Base-by-base conservation (phyloP, 2,888 invertebrate genomes). In the Tiphia femorata region DNA sequence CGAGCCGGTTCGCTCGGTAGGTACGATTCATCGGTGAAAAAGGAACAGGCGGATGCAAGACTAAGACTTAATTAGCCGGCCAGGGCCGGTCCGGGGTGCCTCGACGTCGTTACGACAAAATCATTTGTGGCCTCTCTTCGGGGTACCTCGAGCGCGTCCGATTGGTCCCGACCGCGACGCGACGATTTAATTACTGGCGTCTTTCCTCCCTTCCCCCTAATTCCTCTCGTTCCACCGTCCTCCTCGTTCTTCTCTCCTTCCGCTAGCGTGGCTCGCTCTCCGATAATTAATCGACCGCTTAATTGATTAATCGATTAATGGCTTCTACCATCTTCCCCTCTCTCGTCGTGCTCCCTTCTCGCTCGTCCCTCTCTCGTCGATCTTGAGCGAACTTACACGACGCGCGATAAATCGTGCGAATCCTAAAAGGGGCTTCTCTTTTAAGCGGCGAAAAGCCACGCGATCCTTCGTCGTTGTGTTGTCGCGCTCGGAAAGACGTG, bases 271-370 rank as follows among this genome's bases (percentile, higher is more conserved):
- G 58, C 59, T 49, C 49, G 44, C 49, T 37, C 55, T 66, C 1
- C 70, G 70, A 70, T 73, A 75, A 73, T 75, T 72, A 75, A 75
- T 75, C 71, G 73, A 54, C 57, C 64, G 67, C 66, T 69, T 75
- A 75, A 73, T 75, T 75, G 73, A 75, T 73, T 75, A 70, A 75
- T 72, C 73, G 71, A 65, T 72, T 72, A 72, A 71, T 73, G 68
- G 60, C 52, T 44, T 49, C 50, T 27, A 35, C 12, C 19, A 14
- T 25, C n/a, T 44, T 14, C 25, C 41, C 38, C 33, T 50, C 14
- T 21, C 16, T 8, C 10, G 16, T 17, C 30, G 37, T 8, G 1
- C n/a, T 41, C 7, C 16, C 10, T 12, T n/a, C 30, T 29, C 12
- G 8, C 37, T 19, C 27, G 14, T 27, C 19, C 8, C 27, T 49